Evolutionary conservation across 2,113 vertebrate species (phyloP), one percentile per base, ranked within the genome.

Genomic region (Campylomormyrus numenius): DNA sequence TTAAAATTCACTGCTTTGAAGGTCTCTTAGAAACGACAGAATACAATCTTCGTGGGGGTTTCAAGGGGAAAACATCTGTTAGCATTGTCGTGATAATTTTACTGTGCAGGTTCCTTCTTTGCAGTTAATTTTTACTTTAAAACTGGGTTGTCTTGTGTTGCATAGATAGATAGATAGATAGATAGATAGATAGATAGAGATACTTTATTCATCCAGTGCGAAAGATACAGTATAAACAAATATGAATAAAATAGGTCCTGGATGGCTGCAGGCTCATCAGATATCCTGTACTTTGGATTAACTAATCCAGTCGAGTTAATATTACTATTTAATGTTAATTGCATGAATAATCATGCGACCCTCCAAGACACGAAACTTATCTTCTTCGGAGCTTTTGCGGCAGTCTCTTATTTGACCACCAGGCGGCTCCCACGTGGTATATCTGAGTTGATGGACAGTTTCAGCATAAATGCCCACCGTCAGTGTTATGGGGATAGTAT

Each of bases 351-450:
- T 39, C 27, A 17, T 35, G 15, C 35, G 74, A 5, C 35, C 15
- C 74, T 42, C 35, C 15, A 80, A 80, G 5, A 80, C 74, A 42
- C n/a, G 5, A 13, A 74, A 74, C 8, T 15, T 39, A 39, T 19
- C 27, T 39, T 42, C 74, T 19, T 42, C 35, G 8, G 31, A 19
- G 15, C 2, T 39, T 10, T 19, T 87, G 19, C 7, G 4, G n/a
- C 27, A 90, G 31, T 84, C n/a, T 46, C 39, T 35, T 45, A 35
- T 87, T 45, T 4, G 31, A 84, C 89, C 92, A 89, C 90, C 49
- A 92, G 93, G 56, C 46, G 86, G 90, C 70, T 66, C 42, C 17
- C 42, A n/a, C 17, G 9, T 62, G 62, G 62, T 31, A 27, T 70
- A 6, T 70, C 62, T 70, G n/a, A 70, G 10, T 70, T 70, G 2